A percentile compares a stretch with the other conserved stretches of the same genome.
phyloP scores from a whole-genome alignment of 2,113 vertebrate genomes.

The Peromyscus maniculatus region DNA sequence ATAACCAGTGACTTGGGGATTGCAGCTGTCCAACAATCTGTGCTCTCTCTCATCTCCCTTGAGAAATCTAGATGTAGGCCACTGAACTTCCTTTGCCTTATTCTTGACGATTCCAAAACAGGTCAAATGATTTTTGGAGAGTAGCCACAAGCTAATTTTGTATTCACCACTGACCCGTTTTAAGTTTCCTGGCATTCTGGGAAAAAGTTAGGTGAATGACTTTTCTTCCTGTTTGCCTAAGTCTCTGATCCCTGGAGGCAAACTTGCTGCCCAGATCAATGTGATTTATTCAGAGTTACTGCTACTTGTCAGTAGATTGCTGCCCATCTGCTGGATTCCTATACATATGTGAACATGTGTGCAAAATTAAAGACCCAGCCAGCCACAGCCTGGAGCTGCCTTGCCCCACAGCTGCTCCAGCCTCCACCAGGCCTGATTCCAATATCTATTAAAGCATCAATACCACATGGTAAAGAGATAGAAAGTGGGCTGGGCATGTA shows the following conservation, averaged over 20 bases:
- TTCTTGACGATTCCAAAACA: slow-evolving; percentile 87
- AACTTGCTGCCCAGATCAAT: slow-evolving; percentile 82
- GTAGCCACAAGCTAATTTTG: slow-evolving; percentile 87
- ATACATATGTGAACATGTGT: slow-evolving; percentile 55
- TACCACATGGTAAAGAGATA: slow-evolving; percentile 39
- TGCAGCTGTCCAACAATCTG: slow-evolving; percentile 75
- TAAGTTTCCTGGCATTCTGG: slow-evolving; percentile 86
- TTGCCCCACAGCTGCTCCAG: slow-evolving; percentile 36
- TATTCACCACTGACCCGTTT: slow-evolving; percentile 89
- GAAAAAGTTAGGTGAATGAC: slow-evolving; percentile 87
- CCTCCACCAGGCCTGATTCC: background rate
- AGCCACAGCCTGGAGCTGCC: slow-evolving; percentile 15
- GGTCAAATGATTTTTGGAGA: slow-evolving; percentile 88
- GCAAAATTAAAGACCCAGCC: slow-evolving; percentile 59
- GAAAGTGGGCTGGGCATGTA: background rate
- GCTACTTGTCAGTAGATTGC: slow-evolving; percentile 73
- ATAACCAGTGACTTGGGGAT: slow-evolving; percentile 80
- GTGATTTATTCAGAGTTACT: slow-evolving; percentile 85
- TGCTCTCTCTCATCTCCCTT: slow-evolving; percentile 71
- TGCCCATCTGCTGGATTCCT: slow-evolving; percentile 67
- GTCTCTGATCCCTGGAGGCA: slow-evolving; percentile 80
- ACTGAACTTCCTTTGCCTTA: slow-evolving; percentile 84
- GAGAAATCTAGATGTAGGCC: slow-evolving; percentile 86
- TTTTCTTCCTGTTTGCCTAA: slow-evolving; percentile 84
- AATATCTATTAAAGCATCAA: background rate